Base-by-base conservation (phyloP, 2,888 invertebrate genomes). In the Dynastes tityus region DNA sequence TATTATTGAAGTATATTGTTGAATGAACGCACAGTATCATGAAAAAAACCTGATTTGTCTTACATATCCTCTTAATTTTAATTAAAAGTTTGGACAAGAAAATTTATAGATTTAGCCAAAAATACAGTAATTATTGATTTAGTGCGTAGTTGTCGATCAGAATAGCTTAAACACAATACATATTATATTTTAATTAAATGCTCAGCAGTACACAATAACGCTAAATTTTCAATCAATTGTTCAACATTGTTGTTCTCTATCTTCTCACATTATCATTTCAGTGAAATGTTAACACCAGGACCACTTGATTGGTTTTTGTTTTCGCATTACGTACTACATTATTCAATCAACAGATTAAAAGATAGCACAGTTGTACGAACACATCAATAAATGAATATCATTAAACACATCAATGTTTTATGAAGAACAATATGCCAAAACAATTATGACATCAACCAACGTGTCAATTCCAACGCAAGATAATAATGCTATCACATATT, bases 291-390 rank as follows among this genome's bases (percentile, higher is more conserved):
- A 68, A 68, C 68, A 68, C 67, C 0, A 27, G 29, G 29, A 27
- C 11, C 68, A 68, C 68, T 53, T 51, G 68, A 51, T 68, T 29
- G 27, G 53, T 68, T 68, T 55, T 73, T 73, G 58, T 73, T 73
- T 58, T 55, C 55, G 40, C 9, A 73, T 58, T 58, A 73, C 58
- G 37, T n/a, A 13, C 40, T 58, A 58, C 58, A 73, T 40, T 58
- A 73, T 58, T 58, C 58, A 73, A 73, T 58, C 58, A 58, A 16
- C 27, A 58, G 73, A 40, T 58, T 37, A 40, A 58, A 22, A 73
- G 73, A 73, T 73, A 73, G 22, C 73, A 9, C 68, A 68, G 53
- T 68, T 68, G 68, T 51, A 68, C 51, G 51, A 51, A 68, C 68
- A 68, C 51, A 51, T 51, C 68, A 11, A 29, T 51, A 68, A 68